These are phyloP conservation scores for Daktulosphaira vitifoliae DNA, from an alignment of 1,140 invertebrate genomes.

Conservation along the genomic window DNA sequence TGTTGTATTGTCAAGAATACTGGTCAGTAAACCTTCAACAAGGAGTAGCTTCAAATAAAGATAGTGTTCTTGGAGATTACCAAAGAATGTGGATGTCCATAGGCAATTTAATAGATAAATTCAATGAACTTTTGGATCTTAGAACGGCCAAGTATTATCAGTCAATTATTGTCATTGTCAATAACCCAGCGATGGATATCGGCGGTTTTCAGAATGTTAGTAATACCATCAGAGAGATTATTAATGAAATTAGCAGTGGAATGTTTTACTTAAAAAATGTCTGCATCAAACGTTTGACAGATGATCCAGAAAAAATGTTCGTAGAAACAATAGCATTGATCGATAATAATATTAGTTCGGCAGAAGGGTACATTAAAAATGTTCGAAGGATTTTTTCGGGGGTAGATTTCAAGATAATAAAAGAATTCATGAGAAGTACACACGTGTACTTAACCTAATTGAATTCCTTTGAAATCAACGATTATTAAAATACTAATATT, in stretches of 20 bases:
- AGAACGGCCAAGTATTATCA: background rate
- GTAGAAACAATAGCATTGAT: background rate
- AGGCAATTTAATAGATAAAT: background rate
- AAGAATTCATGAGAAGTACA: slow-evolving; percentile 5
- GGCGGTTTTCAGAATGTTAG: background rate
- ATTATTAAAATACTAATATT: too few relatives aligned
- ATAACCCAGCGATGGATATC: background rate
- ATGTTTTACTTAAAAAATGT: background rate
- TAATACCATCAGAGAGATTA: background rate
- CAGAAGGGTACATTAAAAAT: background rate
- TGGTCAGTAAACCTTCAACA: background rate
- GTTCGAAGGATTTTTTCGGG: background rate
- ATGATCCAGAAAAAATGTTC: background rate
- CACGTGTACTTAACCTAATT: slow-evolving; percentile 6
- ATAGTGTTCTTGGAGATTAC: background rate
- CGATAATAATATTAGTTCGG: slow-evolving; percentile 12
- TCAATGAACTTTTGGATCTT: background rate
- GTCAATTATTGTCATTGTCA: background rate
- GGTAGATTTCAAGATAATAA: background rate
- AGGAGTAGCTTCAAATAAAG: background rate
- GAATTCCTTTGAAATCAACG: too few relatives aligned
- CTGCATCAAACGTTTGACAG: background rate
- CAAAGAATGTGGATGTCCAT: slow-evolving; percentile 13
- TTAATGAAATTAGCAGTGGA: background rate
- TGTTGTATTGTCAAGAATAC: background rate